Evolutionary conservation across 2,113 vertebrate species (phyloP), one percentile per base, ranked within the genome.

Genomic region (Bucco capensis): DNA sequence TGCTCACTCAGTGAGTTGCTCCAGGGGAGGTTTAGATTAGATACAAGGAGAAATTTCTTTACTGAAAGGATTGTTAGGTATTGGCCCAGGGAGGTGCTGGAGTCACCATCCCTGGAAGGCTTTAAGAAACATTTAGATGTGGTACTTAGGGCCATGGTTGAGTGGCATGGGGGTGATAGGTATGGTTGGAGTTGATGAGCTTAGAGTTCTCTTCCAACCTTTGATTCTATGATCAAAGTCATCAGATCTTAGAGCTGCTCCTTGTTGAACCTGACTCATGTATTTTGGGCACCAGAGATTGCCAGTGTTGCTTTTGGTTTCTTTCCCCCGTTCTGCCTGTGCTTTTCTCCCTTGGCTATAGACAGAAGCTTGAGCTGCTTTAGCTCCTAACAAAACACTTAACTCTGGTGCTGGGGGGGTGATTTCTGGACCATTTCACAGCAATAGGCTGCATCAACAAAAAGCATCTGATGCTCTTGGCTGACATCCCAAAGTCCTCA

Each of bases 361-460:
- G 77, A 61, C 57, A 58, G 15, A 19, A 86, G 15, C 65, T 47
- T 31, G 91, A 50, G 65, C 37, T 83, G 73, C 54, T 72, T 75
- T 37, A 86, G 61, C 92, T 88, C 51, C 33, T 11, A 53, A 57
- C 4, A 2, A 62, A 86, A 19, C 80, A 27, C 76, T 95, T 90
- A 83, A n/a, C 88, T 91, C 65, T 1, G 7, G 46, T 42, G 84
- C 74, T 1, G 19, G 40, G 71, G 90, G 90, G 66, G 90, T 65
- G 53, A 69, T 94, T 96, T 95, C 93, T 95, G 92, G 93, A 86
- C 92, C 93, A 94, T 95, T 95, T 93, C 88, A 95, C 92, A 88
- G 88, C 80, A 92, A 94, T 54, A 65, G 80, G 54, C 90, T 72
- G 74, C 82, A 88, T 86, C 88, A 74, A 74, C 70, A 61, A 58